Base-by-base conservation (phyloP, 1,140 invertebrate genomes). In the Drosophila triauraria region DNA sequence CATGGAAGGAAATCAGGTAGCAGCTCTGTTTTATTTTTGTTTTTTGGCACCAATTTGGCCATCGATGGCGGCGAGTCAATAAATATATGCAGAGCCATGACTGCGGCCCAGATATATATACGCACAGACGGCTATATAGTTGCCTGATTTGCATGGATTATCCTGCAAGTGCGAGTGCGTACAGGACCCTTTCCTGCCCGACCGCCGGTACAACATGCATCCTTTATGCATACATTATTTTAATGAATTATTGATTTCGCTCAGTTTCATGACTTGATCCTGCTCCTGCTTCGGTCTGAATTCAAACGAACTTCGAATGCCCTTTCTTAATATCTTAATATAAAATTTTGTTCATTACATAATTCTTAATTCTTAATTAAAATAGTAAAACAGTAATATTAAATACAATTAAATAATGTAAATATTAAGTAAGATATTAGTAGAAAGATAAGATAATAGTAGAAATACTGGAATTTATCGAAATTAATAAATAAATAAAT, bases 161-260 rank as follows among this genome's bases (percentile, higher is more conserved):
- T 86, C 77, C 82, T 42, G 54, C 13, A 40, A 20, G 30, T 48
- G 64, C 32, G 32, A 42, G 32, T 65, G 32, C 27, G 25, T 25
- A 15, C 38, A 50, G 53, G 30, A 51, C 68, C 53, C 32, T 40
- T 47, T 15, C 15, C 35, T 13, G 32, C 9, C 32, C 8, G 8
- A 9, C 32, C 32, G 32, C 32, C 32, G 32, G 56, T 30, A 80
- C 53, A 83, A 80, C 86, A 83, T 80, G 78, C 83, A 86, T 75
- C 71, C 72, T 80, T 80, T 74, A 83, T 88, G 83, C 84, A 87
- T 88, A 88, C 84, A 87, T 87, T 87, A 87, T 88, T 83, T 87
- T 83, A 88, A 87, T 87, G 84, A 87, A 87, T 87, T 87, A 87
- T 87, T 87, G 83, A 87, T 87, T 87, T 74, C 76, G 64, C 80